phyloP scores from a whole-genome alignment of 2,113 vertebrate genomes.

The Oncorhynchus mykiss region DNA sequence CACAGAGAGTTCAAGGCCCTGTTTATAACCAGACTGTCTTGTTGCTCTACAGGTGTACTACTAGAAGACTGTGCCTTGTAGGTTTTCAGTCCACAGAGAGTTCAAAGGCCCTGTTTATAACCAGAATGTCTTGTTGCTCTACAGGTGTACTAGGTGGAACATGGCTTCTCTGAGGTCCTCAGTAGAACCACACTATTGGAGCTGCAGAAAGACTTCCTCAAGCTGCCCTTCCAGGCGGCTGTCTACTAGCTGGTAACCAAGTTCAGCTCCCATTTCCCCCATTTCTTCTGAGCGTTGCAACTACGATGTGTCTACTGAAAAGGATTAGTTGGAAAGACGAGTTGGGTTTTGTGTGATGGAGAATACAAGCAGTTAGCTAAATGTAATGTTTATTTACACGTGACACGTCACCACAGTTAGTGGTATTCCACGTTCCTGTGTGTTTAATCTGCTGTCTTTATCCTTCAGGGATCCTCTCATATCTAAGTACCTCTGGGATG shows the following conservation, averaged over 20 bases:
- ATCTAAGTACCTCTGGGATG: no score
- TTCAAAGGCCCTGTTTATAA: background rate
- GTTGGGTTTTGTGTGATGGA: no score
- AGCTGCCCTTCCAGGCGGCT: constrained; percentile 85
- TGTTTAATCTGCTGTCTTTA: no score
- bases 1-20: background rate
- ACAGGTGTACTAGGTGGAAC: constrained; percentile 88
- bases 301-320: background rate
- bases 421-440: no score
- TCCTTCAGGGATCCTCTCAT: no score
- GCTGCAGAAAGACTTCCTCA: constrained; percentile 78
- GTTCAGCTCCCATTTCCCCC: no score
- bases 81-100: background rate
- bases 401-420: no score
- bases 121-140: constrained; percentile 5
- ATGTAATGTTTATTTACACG: no score
- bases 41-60: constrained; percentile 79
- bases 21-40: background rate
- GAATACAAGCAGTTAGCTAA: no score
- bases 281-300: background rate
- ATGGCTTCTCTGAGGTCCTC: constrained; percentile 84
- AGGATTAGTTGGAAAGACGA: no score
- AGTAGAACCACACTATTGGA: constrained; percentile 73
- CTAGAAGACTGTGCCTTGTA: no score
- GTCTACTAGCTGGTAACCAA: constrained; percentile 86